Percentiles rank a stretch among this genome's conserved stretches.
Conservation (phyloP, 2,797 vertebrate genomes). For the Acipenser transmontanus region DNA sequence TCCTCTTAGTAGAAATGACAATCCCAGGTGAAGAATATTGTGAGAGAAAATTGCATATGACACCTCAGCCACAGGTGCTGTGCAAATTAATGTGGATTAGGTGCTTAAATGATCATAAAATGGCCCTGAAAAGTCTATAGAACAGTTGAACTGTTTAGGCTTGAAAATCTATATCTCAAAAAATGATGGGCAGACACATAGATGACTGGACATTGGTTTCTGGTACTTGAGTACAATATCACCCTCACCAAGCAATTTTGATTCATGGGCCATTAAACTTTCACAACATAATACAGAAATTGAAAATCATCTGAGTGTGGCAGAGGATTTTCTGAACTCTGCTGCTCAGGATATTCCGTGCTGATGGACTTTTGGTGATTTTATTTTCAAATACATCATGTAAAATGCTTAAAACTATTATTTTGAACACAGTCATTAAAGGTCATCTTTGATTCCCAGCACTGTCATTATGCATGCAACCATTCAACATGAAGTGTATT, state of each 20-base stretch:
- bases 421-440: neutral
- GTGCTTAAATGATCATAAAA: neutral
- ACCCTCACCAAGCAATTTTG: constrained; percentile 1
- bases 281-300: constrained; percentile 5
- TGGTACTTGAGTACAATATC: constrained; percentile 5
- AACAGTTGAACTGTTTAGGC: neutral
- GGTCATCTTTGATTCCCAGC: neutral
- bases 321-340: neutral
- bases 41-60: neutral
- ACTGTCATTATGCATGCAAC: no score
- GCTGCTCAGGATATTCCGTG: neutral
- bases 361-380: neutral
- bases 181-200: neutral
- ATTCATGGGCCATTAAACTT: constrained; percentile 12
- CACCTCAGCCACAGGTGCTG: neutral
- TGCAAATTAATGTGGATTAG: constrained; percentile 1
- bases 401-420: neutral
- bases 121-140: neutral
- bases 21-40: neutral
- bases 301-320: constrained; percentile 12
- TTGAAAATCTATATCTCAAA: neutral
- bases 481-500: no score
- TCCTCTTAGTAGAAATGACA: neutral
- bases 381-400: neutral
- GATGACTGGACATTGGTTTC: constrained; percentile 1